Evolutionary conservation across 2,797 vertebrate genomes (phyloP).

Genomic region (Hozukius guyotensis): DNA sequence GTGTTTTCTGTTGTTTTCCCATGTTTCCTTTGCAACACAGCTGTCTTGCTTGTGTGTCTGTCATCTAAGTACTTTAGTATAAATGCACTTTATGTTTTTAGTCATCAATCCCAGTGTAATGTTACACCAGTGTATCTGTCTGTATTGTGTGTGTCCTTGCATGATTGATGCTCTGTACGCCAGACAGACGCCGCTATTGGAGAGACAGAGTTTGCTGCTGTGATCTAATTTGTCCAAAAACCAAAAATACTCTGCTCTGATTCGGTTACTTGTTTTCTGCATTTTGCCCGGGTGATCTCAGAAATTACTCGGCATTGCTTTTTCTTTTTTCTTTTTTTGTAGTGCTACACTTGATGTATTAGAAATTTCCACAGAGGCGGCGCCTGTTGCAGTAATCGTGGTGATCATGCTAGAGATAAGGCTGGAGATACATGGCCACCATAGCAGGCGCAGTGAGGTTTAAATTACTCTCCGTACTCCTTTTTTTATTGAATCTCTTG

Average conservation of each 20-base stretch:
- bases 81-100: slow-evolving; percentile 7
- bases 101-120: slow-evolving; percentile 25
- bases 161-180: slow-evolving; percentile 36
- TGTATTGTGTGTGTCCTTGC: slow-evolving; percentile 19
- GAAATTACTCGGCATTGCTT: slow-evolving; percentile 9
- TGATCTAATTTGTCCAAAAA: slow-evolving; percentile 21
- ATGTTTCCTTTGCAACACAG: neutral
- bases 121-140: slow-evolving; percentile 25
- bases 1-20: slow-evolving; percentile 21
- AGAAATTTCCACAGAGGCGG: slow-evolving; percentile 11
- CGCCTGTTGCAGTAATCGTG: slow-evolving; percentile 20
- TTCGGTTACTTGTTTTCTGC: slow-evolving; percentile 11
- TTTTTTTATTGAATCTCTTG: slow-evolving; percentile 20
- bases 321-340: neutral
- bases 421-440: slow-evolving; percentile 21
- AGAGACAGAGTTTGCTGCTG: slow-evolving; percentile 13
- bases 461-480: slow-evolving; percentile 7
- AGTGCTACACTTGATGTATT: slow-evolving; percentile 9
- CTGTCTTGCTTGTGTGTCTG: neutral
- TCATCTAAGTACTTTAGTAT: neutral
- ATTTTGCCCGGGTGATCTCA: slow-evolving; percentile 13
- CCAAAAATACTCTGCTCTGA: neutral
- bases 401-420: slow-evolving; percentile 13
- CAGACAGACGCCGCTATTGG: slow-evolving; percentile 31
- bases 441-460: slow-evolving; percentile 3